These are phyloP conservation scores for Argyresthia albistria DNA, from an alignment of 2,888 invertebrate genomes.

Conservation along the genomic window DNA sequence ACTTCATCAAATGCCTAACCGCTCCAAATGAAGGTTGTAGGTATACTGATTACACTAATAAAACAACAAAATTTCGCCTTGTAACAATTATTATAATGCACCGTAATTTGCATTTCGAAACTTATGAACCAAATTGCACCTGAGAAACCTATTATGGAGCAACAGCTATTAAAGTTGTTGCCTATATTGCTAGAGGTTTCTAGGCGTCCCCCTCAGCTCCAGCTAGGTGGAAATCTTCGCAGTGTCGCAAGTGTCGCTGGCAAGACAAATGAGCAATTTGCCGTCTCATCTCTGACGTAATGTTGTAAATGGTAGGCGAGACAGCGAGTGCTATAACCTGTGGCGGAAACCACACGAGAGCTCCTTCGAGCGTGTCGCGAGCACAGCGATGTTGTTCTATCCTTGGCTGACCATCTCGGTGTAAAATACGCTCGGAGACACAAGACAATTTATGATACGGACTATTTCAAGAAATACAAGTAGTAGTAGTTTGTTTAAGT, in stretches of 20 bases:
- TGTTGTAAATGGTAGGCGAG: conserved; percentile 37
- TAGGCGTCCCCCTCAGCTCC: too few relatives aligned
- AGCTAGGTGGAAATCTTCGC: conserved; percentile 12
- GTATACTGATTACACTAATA: too few relatives aligned
- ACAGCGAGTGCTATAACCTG: conserved; percentile 13
- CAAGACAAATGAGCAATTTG: conserved; percentile 58
- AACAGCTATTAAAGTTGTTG: conserved; percentile 1
- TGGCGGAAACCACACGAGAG: conserved; percentile 24
- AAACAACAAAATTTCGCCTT: background rate
- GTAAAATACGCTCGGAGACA: too few relatives aligned
- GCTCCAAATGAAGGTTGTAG: too few relatives aligned
- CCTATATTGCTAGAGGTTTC: background rate
- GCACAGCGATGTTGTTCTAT: too few relatives aligned
- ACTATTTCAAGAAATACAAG: too few relatives aligned
- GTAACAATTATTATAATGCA: background rate
- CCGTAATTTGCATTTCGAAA: background rate
- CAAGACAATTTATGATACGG: too few relatives aligned
- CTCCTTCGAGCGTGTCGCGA: background rate
- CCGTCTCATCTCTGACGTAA: conserved; percentile 50
- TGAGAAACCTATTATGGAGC: background rate
- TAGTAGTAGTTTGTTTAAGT: too few relatives aligned
- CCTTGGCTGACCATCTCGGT: too few relatives aligned
- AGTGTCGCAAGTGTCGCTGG: conserved; percentile 35
- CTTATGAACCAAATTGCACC: background rate
- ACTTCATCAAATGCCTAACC: too few relatives aligned